Percentiles rank a stretch among this genome's conserved stretches.
phyloP scores from a whole-genome alignment of 2,888 invertebrate species.

The Diaprepes abbreviatus region DNA sequence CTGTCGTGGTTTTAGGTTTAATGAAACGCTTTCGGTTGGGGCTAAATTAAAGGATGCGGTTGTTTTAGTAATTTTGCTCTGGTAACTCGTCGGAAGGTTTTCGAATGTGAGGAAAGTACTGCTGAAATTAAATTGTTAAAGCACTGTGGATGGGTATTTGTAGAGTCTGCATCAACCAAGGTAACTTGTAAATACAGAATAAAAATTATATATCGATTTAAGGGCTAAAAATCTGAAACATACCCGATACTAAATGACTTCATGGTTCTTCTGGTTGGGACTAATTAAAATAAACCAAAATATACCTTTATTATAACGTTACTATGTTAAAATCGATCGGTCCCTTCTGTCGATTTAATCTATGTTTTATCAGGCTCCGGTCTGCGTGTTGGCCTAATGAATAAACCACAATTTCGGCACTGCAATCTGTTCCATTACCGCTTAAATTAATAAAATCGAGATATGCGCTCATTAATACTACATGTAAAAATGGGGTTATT shows the following conservation, averaged over 20 bases:
- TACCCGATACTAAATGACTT: too few relatives aligned
- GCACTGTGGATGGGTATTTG: too few relatives aligned
- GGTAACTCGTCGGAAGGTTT: background rate
- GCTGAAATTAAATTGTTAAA: too few relatives aligned
- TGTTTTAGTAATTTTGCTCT: background rate
- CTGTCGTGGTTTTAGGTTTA: constrained; percentile 1
- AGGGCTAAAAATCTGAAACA: too few relatives aligned
- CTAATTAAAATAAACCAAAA: background rate
- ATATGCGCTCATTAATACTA: too few relatives aligned
- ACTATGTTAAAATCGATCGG: background rate
- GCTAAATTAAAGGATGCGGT: background rate
- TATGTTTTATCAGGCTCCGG: constrained; percentile 1
- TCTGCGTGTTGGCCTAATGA: background rate
- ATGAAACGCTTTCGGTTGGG: background rate
- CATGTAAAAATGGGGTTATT: too few relatives aligned
- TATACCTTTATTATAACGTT: background rate
- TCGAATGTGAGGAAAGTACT: too few relatives aligned
- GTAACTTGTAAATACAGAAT: too few relatives aligned
- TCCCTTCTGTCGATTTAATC: background rate
- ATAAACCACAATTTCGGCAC: background rate
- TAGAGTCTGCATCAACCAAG: too few relatives aligned
- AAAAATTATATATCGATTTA: too few relatives aligned
- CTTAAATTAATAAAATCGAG: background rate
- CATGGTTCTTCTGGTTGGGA: too few relatives aligned
- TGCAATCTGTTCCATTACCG: background rate